These are phyloP conservation scores for Drosophila siamana DNA, from an alignment of 2,888 invertebrate genomes.

Conservation along the genomic window DNA sequence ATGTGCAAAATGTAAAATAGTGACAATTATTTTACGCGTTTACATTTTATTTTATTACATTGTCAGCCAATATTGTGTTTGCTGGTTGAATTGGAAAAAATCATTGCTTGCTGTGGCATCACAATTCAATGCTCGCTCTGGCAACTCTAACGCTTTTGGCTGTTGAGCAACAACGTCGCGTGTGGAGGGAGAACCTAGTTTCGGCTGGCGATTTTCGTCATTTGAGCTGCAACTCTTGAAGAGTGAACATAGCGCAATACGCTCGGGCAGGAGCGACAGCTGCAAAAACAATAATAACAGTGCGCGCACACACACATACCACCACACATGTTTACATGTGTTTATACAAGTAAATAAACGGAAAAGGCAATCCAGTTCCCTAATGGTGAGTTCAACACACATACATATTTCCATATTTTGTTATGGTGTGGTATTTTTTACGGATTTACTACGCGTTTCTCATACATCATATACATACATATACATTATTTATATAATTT, in stretches of 20 bases:
- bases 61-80: no score
- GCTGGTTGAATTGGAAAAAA: neutral
- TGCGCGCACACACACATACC: neutral
- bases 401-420: no score
- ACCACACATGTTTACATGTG: neutral
- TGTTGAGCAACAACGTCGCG: neutral
- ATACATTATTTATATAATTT: no score
- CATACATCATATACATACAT: no score
- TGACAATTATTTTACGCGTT: no score
- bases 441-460: no score
- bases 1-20: no score
- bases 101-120: constrained; percentile 1
- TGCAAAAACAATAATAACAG: neutral
- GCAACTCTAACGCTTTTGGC: neutral
- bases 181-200: neutral
- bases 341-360: no score
- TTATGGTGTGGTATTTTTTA: no score
- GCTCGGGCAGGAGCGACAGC: neutral
- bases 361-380: no score
- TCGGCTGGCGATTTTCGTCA: constrained; percentile 23
- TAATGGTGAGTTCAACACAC: neutral
- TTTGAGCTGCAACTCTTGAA: constrained; percentile 34
- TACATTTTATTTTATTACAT: no score
- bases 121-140: neutral
- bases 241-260: constrained; percentile 29